phyloP scores from a whole-genome alignment of 2,888 invertebrate species.

The Xestobium rufovillosum region DNA sequence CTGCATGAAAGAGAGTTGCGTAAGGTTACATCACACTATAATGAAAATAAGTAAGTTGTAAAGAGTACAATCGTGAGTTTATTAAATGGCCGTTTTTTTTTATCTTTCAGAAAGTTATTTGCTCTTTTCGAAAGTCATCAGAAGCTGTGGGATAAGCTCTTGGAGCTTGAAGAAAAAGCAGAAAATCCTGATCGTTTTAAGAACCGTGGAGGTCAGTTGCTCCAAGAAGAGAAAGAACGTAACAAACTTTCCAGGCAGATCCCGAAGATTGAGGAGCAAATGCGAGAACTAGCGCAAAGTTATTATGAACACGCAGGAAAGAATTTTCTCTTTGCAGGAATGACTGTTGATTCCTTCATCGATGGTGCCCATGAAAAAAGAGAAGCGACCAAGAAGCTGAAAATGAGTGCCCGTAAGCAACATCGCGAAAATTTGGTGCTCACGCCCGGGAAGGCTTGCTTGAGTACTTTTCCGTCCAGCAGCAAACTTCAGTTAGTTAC shows the following conservation, averaged over 20 bases:
- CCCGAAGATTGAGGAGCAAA: constrained; percentile 64
- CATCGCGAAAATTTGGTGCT: constrained; percentile 26
- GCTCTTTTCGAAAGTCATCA: constrained; percentile 59
- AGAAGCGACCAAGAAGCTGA: constrained; percentile 47
- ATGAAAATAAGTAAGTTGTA: constrained; percentile 56
- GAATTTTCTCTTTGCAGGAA: constrained; percentile 57
- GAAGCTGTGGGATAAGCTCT: constrained; percentile 66
- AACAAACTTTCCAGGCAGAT: constrained; percentile 64
- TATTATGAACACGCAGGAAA: constrained; percentile 49
- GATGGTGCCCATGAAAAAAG: constrained; percentile 54
- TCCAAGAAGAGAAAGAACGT: constrained; percentile 82
- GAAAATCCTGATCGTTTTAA: constrained; percentile 76
- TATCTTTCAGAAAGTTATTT: constrained; percentile 51
- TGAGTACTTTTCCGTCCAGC: constrained; percentile 23
- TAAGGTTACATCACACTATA: constrained; percentile 57
- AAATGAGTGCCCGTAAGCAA: constrained; percentile 50
- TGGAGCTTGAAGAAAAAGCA: constrained; percentile 66
- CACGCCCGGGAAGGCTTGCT: constrained; percentile 19
- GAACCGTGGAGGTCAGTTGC: constrained; percentile 79
- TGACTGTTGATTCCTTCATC: constrained; percentile 55
- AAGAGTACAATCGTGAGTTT: constrained; percentile 16
- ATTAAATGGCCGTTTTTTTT: constrained; percentile 9
- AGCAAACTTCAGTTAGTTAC: too few relatives aligned
- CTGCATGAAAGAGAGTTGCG: constrained; percentile 72
- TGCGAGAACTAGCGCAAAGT: constrained; percentile 48